Base-by-base conservation (phyloP, 2,797 vertebrate genomes). In the Passerculus sandwichensis region DNA sequence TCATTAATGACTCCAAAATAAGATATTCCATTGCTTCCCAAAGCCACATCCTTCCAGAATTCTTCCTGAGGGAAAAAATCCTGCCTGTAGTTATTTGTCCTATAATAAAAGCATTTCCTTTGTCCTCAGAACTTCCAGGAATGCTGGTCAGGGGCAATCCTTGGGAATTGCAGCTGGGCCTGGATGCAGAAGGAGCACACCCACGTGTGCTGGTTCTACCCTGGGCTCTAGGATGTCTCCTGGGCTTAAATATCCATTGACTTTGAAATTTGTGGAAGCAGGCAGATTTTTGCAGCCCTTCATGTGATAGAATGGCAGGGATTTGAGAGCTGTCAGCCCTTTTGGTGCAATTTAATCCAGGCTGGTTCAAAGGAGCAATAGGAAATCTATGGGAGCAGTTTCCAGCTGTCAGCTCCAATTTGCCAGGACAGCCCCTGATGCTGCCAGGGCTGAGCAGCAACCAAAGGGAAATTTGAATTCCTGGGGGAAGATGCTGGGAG, bases 301-400 rank as follows among this genome's bases (percentile, higher is more conserved):
- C 60, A 66, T 80, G 91, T 72, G 91, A 93, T 77, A 74, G 64
- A 88, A 95, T 87, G 91, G 69, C 89, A 83, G 86, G 85, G 82
- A 76, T 95, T 95, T 95, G 95, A 95, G 93, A 77, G 44, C 81
- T 67, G 88, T 94, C 96, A 95, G 89, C 91, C 94, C 87, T 96
- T 97, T 95, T 86, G 95, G 77, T 93, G 95, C 96, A 96, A 97
- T 93, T 96, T 89, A 97, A 94, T 96, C 96, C 85, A 78, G 73
- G 69, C 80, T 90, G 72, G 85, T 95, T 96, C 75, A 93, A 96
- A 95, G 79, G 79, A 93, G 95, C 97, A 97, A 91, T 84, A 96
- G 96, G 95, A 98, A 98, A 97, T 97, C 97, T 57, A 96, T 97
- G 93, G 91, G 90, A 97, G 94, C 93, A 90, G 93, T 96, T 98